Percentiles rank a stretch among this genome's conserved stretches.
These are phyloP conservation scores for Drosophila pandora DNA, from an alignment of 1,140 invertebrate genomes.

Conservation along the genomic window DNA sequence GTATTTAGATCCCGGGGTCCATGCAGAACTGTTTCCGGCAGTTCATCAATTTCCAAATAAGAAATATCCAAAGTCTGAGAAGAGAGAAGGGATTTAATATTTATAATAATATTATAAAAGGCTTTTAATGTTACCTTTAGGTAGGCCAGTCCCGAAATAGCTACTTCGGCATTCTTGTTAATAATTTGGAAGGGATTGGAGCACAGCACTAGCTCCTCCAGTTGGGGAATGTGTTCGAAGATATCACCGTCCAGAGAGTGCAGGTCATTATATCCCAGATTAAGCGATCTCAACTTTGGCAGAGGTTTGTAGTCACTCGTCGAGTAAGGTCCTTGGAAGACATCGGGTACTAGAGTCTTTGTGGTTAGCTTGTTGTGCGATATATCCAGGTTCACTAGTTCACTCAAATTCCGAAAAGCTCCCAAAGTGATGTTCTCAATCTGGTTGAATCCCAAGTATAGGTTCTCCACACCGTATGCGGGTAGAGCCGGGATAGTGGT, in stretches of 20 bases:
- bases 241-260: slow-evolving; percentile 88
- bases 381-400: slow-evolving; percentile 87
- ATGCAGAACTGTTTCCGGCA: slow-evolving; percentile 88
- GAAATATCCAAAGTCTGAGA: slow-evolving; percentile 84
- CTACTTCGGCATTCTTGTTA: slow-evolving; percentile 86
- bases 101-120: too few relatives aligned
- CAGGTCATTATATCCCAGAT: slow-evolving; percentile 87
- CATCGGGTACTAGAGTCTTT: slow-evolving; percentile 85
- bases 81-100: neutral
- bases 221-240: slow-evolving; percentile 88
- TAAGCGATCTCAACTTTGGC: slow-evolving; percentile 86
- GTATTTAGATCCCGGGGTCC: slow-evolving; percentile 86
- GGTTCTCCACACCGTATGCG: slow-evolving; percentile 83
- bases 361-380: slow-evolving; percentile 88
- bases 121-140: slow-evolving; percentile 85
- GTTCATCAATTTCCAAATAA: slow-evolving; percentile 86
- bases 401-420: slow-evolving; percentile 87
- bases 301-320: slow-evolving; percentile 86
- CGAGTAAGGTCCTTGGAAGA: slow-evolving; percentile 88
- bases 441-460: slow-evolving; percentile 85
- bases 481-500: slow-evolving; percentile 65
- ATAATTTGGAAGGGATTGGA: slow-evolving; percentile 88
- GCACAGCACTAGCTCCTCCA: slow-evolving; percentile 88
- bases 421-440: slow-evolving; percentile 86
- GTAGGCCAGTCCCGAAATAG: slow-evolving; percentile 86